Conservation (phyloP, 92 coral and sea anemone genomes). For the Desmophyllum pertusum region DNA sequence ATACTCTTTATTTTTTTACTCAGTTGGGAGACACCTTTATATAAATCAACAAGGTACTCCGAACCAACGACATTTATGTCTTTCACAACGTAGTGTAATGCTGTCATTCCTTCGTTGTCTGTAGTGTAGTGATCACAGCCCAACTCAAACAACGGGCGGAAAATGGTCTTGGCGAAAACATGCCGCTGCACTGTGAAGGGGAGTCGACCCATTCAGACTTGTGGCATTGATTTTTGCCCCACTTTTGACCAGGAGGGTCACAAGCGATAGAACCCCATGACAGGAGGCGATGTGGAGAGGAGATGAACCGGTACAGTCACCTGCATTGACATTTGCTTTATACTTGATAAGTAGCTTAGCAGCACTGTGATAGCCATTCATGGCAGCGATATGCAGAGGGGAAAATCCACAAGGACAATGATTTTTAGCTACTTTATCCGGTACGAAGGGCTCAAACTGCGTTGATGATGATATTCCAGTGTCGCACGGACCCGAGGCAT, state of each 20-base stretch:
- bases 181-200: slow-evolving; percentile 61
- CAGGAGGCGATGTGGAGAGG: slow-evolving; percentile 60
- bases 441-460: not conserved
- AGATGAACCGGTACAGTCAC: slow-evolving; percentile 63
- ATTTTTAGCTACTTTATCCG: not conserved
- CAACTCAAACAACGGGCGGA: slow-evolving; percentile 21
- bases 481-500: not conserved
- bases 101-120: slow-evolving; percentile 35
- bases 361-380: slow-evolving; percentile 40
- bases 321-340: slow-evolving; percentile 3
- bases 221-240: slow-evolving; percentile 16
- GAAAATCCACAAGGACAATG: slow-evolving; percentile 52
- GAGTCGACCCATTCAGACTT: slow-evolving; percentile 55
- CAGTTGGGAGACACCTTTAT: slow-evolving; percentile 1
- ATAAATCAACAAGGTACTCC: slow-evolving; percentile 36
- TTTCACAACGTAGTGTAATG: slow-evolving; percentile 33
- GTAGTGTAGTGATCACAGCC: slow-evolving; percentile 18
- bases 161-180: slow-evolving; percentile 24
- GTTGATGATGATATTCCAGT: not conserved
- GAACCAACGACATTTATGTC: not conserved
- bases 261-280: slow-evolving; percentile 13
- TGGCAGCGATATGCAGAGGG: slow-evolving; percentile 57
- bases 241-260: slow-evolving; percentile 28
- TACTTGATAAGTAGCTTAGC: slow-evolving; percentile 36
- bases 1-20: not conserved